Percentiles rank a stretch among this genome's conserved stretches.
Conservation (phyloP, 2,113 vertebrate species). For the Rutilus rutilus region DNA sequence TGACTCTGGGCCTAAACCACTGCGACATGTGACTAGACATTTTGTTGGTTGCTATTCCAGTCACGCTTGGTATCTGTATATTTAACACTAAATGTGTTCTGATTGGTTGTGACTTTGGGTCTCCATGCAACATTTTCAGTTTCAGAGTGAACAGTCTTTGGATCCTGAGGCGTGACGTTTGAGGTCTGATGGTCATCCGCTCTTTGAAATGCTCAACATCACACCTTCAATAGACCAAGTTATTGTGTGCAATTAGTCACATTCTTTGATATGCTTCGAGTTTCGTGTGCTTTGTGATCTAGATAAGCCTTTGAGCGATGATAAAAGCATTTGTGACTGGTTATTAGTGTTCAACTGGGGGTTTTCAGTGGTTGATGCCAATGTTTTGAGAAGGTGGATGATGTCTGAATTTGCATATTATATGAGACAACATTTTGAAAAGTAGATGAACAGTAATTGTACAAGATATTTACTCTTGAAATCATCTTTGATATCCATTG, state of each 20-base stretch:
- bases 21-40: not conserved
- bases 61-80: not conserved
- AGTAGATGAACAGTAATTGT: not conserved
- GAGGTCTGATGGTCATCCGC: not conserved
- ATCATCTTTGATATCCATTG: not conserved
- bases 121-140: not conserved
- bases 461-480: not conserved
- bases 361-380: not conserved
- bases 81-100: not conserved
- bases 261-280: not conserved
- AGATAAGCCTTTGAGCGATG: not conserved
- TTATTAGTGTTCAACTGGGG: not conserved
- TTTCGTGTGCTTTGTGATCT: not conserved
- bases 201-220: slow-evolving; percentile 25
- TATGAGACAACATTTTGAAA: not conserved
- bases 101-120: not conserved
- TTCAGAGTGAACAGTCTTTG: not conserved
- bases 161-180: slow-evolving; percentile 43
- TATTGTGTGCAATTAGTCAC: slow-evolving; percentile 10
- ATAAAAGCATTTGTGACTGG: too few species aligned
- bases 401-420: not conserved
- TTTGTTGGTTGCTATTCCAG: slow-evolving; percentile 31
- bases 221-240: not conserved
- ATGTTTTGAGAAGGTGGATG: not conserved
- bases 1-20: not conserved